Percentiles rank a stretch among this genome's conserved stretches.
Evolutionary conservation across 2,113 vertebrate genomes (phyloP).

Genomic region (Chunga burmeisteri): DNA sequence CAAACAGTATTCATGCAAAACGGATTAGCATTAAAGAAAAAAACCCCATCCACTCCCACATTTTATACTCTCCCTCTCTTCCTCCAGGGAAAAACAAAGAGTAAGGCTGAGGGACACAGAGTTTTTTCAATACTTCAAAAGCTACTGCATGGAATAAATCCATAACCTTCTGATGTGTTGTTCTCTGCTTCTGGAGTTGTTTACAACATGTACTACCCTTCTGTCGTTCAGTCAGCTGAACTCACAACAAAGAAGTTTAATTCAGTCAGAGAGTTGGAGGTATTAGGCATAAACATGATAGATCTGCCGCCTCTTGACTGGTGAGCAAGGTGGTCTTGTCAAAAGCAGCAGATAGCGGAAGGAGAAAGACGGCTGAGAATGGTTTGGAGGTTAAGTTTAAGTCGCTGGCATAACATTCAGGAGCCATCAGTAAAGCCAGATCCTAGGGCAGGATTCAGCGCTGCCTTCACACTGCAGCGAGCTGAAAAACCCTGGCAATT

Average conservation of each 20-base stretch:
- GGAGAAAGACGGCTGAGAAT: background rate
- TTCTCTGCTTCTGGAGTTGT: background rate
- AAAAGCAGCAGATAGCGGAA: background rate
- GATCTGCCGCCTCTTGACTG: background rate
- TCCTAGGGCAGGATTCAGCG: background rate
- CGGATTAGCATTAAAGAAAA: background rate
- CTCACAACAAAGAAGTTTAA: background rate
- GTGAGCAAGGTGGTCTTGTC: background rate
- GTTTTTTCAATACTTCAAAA: background rate
- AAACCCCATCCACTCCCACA: fast-evolving
- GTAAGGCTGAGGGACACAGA: background rate
- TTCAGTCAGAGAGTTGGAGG: background rate
- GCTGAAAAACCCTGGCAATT: background rate
- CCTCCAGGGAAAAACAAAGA: fast-evolving
- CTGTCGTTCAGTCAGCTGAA: background rate
- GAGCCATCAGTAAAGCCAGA: background rate
- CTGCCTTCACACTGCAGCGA: background rate
- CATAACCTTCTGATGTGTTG: background rate
- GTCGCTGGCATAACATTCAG: background rate
- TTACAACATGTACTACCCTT: background rate
- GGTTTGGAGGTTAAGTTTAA: background rate
- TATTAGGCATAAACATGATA: background rate
- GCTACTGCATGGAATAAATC: background rate
- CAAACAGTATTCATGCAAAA: background rate
- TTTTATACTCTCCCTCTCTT: background rate